Base-by-base conservation (phyloP, 1,140 invertebrate genomes). In the Phocides pigmalion region DNA sequence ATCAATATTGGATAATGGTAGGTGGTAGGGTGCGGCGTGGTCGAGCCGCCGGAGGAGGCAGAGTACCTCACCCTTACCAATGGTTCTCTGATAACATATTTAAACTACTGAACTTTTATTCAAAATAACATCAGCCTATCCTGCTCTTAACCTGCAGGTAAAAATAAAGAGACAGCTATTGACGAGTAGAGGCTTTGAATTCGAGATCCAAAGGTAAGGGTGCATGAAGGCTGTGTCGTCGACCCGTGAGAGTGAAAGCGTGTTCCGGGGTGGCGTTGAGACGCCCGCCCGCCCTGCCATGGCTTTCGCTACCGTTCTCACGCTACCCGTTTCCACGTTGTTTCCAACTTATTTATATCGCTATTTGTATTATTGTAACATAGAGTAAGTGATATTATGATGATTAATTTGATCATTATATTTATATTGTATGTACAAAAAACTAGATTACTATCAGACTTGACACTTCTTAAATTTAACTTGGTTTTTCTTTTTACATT, bases 171-270 rank as follows among this genome's bases (percentile, higher is more conserved):
- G 47, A 35, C 37, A 42, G 44, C 50, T 39, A 61, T 46, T 58
- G 16, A 47, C 47, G 25, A 62, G 51, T 65, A 54, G 49, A 19
- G 39, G 42, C 61, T 64, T 69, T 70, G 51, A 66, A 63, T 64
- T 82, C 84, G 85, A 84, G 80, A 75, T 75, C 66, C 64, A 15
- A 41, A 61, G 70, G 87, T 87, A 87, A 76, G 82, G 84, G 86
- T 76, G 71, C 71, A 67, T 83, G 70, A 84, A 82, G 81, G 76
- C 83, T 81, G 83, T 89, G 87, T 90, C 88, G 81, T 71, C 84
- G 86, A 90, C 88, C 88, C 76, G 81, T 76, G 88, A 90, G 85
- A 90, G 88, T 90, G 88, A 90, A 90, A 90, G 88, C 86, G 74
- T 77, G 81, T 90, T 89, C 88, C 86, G 86, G 86, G 86, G 82